A percentile compares a stretch with the other conserved stretches of the same genome.
These are phyloP conservation scores for Thereva unica DNA, from an alignment of 2,888 invertebrate species.

Conservation along the genomic window DNA sequence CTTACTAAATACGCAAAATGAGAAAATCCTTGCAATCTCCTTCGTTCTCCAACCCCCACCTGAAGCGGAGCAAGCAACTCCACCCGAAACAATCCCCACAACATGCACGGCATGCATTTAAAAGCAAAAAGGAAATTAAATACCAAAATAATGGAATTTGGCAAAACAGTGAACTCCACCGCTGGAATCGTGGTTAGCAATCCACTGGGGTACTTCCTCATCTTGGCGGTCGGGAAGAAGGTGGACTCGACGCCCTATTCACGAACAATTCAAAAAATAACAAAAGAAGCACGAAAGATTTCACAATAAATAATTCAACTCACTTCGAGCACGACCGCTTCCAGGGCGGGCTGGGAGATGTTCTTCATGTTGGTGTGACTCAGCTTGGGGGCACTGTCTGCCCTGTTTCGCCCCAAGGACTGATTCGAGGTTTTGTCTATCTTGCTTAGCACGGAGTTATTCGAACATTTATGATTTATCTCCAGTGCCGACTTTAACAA, in stretches of 20 bases:
- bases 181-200: conserved; percentile 57
- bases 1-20: no score
- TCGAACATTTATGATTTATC: conserved; percentile 63
- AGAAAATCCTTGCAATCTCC: no score
- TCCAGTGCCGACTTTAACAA: conserved; percentile 72
- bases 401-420: conserved; percentile 61
- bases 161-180: conserved; percentile 57
- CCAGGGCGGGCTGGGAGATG: conserved; percentile 64
- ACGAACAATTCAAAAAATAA: conserved; percentile 20
- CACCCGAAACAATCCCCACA: no score
- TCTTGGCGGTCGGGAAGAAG: conserved; percentile 55
- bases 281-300: conserved; percentile 2
- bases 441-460: conserved; percentile 59
- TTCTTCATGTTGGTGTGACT: conserved; percentile 62
- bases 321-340: conserved; percentile 64
- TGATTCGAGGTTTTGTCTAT: conserved; percentile 65
- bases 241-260: conserved; percentile 58
- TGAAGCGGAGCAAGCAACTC: no score
- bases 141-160: conserved; percentile 58
- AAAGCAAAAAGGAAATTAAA: not conserved
- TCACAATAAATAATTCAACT: conserved; percentile 43
- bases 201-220: conserved; percentile 59
- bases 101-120: conserved; percentile 5
- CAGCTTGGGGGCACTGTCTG: conserved; percentile 68
- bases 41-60: no score